A percentile compares a stretch with the other conserved stretches of the same genome.
Conservation (phyloP, 2,797 vertebrate species). For the Notolepis coatsorum region DNA sequence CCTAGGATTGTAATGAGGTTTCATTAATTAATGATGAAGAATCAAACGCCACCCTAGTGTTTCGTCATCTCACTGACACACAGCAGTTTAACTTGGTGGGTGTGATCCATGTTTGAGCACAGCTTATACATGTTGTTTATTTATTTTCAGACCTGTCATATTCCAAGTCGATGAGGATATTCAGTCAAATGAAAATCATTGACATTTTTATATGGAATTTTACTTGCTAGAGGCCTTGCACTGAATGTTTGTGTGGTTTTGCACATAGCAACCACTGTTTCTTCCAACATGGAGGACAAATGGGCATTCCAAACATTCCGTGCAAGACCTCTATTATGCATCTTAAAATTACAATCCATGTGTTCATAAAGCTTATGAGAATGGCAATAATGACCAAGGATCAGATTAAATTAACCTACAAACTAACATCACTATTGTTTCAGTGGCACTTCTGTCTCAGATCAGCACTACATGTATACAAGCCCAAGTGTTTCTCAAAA, state of each 20-base stretch:
- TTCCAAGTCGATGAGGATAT: too few species aligned
- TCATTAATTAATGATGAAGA: constrained; percentile 82
- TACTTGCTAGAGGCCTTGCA: not conserved
- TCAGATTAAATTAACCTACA: not conserved
- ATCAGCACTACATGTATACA: not conserved
- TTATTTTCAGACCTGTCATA: too few species aligned
- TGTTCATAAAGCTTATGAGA: too few species aligned
- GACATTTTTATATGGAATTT: not conserved
- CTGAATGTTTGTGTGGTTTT: not conserved
- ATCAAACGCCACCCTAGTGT: constrained; percentile 65
- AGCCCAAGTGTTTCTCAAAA: not conserved
- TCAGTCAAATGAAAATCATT: too few species aligned
- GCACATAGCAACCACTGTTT: too few species aligned
- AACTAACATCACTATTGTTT: not conserved
- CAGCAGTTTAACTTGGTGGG: constrained; percentile 30
- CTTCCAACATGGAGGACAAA: too few species aligned
- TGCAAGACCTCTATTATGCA: too few species aligned
- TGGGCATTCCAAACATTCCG: too few species aligned
- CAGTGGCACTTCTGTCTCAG: too few species aligned
- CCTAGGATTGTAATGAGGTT: constrained; percentile 65
- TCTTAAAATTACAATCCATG: too few species aligned
- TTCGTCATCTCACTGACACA: constrained; percentile 31
- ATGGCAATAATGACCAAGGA: not conserved
- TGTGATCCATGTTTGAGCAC: constrained; percentile 22
- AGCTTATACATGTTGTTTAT: too few species aligned